These are phyloP conservation scores for Apodemia mormo DNA, from an alignment of 2,888 invertebrate species.

Conservation along the genomic window DNA sequence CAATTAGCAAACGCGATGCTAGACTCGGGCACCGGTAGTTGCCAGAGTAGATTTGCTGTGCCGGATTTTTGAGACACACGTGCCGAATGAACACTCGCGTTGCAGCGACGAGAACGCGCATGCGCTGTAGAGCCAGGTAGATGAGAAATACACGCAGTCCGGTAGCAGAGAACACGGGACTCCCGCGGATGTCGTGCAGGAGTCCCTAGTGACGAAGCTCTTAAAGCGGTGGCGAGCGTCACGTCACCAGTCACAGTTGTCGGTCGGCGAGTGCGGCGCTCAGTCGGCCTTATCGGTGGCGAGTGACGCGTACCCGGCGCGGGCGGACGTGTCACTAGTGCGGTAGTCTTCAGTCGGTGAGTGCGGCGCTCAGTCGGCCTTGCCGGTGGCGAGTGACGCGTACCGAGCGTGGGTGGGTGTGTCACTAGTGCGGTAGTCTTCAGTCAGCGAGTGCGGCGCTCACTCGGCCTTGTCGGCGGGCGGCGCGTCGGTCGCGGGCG, in stretches of 20 bases:
- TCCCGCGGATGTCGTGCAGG: neutral
- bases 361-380: slow-evolving; percentile 28
- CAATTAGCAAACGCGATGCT: no score
- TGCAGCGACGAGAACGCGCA: no score
- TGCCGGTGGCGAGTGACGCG: slow-evolving; percentile 34
- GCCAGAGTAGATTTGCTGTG: no score
- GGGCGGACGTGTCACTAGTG: slow-evolving; percentile 23
- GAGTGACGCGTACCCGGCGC: slow-evolving; percentile 35
- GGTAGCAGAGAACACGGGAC: neutral
- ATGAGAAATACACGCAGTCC: neutral
- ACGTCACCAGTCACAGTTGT: no score
- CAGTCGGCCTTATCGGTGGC: slow-evolving; percentile 24
- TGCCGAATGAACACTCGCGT: no score
- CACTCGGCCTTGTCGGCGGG: slow-evolving; percentile 57
- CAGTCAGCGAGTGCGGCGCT: slow-evolving; percentile 31
- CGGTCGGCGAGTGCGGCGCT: slow-evolving; percentile 26
- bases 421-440: slow-evolving; percentile 16
- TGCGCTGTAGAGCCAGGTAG: neutral
- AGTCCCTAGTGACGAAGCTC: no score
- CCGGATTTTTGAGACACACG: no score
- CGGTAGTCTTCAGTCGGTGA: neutral
- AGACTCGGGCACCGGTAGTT: no score
- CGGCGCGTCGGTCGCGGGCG: slow-evolving; percentile 53
- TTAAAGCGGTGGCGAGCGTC: slow-evolving; percentile 27
- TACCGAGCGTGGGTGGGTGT: slow-evolving; percentile 30